Conservation (phyloP, 2,113 vertebrate genomes). For the Psilopsiagon aymara region DNA sequence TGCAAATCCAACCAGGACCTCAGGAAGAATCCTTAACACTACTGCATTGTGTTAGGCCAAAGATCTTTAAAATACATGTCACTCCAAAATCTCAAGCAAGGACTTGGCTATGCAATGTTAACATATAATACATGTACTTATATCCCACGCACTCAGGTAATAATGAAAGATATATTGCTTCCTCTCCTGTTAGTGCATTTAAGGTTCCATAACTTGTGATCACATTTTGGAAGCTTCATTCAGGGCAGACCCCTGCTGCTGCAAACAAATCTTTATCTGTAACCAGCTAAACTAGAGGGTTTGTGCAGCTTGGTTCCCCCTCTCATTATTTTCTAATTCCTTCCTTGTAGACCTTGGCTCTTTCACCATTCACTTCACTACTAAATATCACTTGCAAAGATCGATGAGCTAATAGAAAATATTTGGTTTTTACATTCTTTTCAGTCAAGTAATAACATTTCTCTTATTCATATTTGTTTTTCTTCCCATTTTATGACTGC, state of each 20-base stretch:
- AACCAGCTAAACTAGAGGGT: neutral
- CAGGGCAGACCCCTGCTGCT: neutral
- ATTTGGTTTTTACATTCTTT: neutral
- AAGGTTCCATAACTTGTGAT: neutral
- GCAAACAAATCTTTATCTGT: neutral
- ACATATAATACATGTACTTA: neutral
- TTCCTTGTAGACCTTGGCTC: neutral
- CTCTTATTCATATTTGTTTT: accelerated
- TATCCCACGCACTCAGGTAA: neutral
- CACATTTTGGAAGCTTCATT: neutral
- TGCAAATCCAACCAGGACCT: neutral
- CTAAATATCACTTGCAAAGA: neutral
- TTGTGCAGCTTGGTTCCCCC: neutral
- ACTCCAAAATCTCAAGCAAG: neutral
- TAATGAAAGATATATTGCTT: neutral
- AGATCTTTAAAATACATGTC: neutral
- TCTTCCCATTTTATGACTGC: neutral
- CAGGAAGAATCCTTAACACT: neutral
- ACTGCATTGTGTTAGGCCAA: neutral
- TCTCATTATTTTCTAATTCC: neutral
- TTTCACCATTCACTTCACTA: neutral
- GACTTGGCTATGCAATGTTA: neutral
- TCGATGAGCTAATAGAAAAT: neutral
- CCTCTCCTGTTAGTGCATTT: neutral
- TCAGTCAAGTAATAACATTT: neutral